Conservation (phyloP, 2,113 vertebrate genomes). For the Suricata suricatta region DNA sequence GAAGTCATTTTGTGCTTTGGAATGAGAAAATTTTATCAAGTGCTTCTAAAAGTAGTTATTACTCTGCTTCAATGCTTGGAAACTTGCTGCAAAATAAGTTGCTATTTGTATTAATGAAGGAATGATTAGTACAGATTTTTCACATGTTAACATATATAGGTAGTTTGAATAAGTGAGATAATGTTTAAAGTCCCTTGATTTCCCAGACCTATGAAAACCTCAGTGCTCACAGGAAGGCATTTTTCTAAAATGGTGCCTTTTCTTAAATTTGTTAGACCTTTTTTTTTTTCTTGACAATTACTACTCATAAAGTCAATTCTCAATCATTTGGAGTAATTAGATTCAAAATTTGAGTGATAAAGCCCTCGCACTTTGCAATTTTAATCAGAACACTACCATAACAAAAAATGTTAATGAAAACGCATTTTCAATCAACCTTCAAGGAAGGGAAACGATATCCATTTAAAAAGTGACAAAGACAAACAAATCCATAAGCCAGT, state of each 20-base stretch:
- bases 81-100: not conserved
- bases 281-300: not conserved
- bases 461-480: constrained; percentile 15
- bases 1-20: not conserved
- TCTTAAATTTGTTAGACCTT: not conserved
- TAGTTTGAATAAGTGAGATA: not conserved
- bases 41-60: not conserved
- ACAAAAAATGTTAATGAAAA: constrained; percentile 47
- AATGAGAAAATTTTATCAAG: not conserved
- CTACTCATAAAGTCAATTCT: not conserved
- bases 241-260: not conserved
- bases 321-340: constrained; percentile 1
- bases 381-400: constrained; percentile 10
- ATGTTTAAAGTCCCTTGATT: not conserved
- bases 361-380: constrained; percentile 7
- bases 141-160: not conserved
- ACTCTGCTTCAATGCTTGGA: not conserved
- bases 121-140: not conserved
- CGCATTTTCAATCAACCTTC: constrained; percentile 20
- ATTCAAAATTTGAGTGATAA: not conserved
- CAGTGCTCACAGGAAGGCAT: not conserved
- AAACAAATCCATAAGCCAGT: not conserved
- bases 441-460: not conserved
- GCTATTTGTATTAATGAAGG: not conserved
- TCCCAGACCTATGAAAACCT: not conserved